Base-by-base conservation (phyloP, 2,888 invertebrate species). In the Drosophila differens region DNA sequence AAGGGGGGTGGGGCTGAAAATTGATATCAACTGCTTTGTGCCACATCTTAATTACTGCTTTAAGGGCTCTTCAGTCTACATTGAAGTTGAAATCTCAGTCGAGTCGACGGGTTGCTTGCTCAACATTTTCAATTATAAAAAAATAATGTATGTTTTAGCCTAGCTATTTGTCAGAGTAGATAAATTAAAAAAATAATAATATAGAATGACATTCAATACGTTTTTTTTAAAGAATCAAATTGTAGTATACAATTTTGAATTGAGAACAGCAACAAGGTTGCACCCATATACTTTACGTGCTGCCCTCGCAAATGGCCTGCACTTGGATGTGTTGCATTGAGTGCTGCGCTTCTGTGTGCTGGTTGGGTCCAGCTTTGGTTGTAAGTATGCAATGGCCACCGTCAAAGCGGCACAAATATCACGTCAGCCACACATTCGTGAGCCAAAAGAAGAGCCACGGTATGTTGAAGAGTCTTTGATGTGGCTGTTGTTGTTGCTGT, bases 321-420 rank as follows among this genome's bases (percentile, higher is more conserved):
- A 37, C 44, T 44, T 44, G 22, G 25, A 16, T 54, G 49, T 41
- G 52, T 22, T 37, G 37, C 28, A 59, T 55, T 39, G 44, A 52
- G 53, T 53, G 61, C 66, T 66, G 61, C 64, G 64, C 47, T 65
- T 52, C 65, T 62, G 55, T 73, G 30, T 49, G 62, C 54, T 63
- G 53, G 41, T 74, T 61, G 61, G 74, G 49, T 67, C 57, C 70
- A 67, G 70, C 83, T 79, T 84, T 68, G 70, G 80, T 22, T 60
- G 32, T 58, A 61, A 70, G 68, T 65, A 52, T 85, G 86, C 81
- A 85, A 85, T 86, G 84, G 84, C 84, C 84, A 85, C 89, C 89
- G 68, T 89, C 89, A 85, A 85, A 82, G 89, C 76, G 58, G 82
- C 77, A 71, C 79, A 71, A 79, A 85, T 70, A 89, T 86, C 89